Base-by-base conservation (phyloP, 2,797 vertebrate genomes). In the Gallirallus australis region DNA sequence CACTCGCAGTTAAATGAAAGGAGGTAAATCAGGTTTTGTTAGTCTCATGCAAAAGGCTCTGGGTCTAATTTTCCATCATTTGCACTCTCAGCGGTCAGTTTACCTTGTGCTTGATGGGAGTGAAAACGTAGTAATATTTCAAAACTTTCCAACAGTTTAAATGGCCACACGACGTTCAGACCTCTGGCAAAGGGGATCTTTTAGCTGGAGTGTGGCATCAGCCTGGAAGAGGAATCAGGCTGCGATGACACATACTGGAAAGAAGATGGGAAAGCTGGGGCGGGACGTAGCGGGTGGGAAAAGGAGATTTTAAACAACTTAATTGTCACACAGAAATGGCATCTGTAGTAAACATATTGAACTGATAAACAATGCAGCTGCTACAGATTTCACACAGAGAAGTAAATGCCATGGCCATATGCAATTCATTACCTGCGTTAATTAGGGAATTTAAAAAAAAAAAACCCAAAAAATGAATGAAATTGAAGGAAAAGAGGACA, bases 331-430 rank as follows among this genome's bases (percentile, higher is more conserved):
- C 56, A 93, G 94, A 97, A 96, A 91, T 95, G 93, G 93, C 96
- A 97, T 97, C 96, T 97, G 96, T 80, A 93, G 89, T 89, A 97
- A 97, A 94, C 94, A 97, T 97, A 96, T 94, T 96, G 96, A 92
- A 95, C 89, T 92, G 94, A 93, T 96, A 96, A 97, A 93, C 59
- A 95, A 89, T 93, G 90, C 92, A 98, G 96, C 93, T 98, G 96
- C 94, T 91, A 37, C 60, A 83, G 94, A 96, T 93, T 93, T 97
- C 93, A 96, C 92, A 92, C 84, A 94, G 94, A 96, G 93, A 96
- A 96, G 90, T 82, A 96, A 97, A 95, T 77, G 90, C 63, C 9
- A 16, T 80, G 72, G 81, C 94, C 96, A 94, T 95, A 92, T 97
- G 95, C 76, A 97, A 97, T 96, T 93, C 86, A 96, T 95, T 95